Conservation (phyloP, 2,888 invertebrate genomes). For the Petrolisthes manimaculis region DNA sequence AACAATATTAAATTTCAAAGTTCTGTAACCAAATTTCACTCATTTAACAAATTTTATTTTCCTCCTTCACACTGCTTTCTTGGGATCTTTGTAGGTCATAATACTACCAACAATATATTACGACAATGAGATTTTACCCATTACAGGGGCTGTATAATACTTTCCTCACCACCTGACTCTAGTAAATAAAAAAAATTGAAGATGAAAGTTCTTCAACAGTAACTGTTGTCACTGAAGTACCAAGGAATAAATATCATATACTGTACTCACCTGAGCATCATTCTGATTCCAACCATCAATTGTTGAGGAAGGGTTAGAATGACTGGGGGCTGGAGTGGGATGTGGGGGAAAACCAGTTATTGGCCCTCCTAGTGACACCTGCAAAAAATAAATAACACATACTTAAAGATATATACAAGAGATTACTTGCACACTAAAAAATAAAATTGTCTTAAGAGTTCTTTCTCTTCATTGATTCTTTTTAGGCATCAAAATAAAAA, state of each 20-base stretch:
- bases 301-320: conserved; percentile 55
- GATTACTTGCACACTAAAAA: neutral
- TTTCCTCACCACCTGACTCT: too few species aligned
- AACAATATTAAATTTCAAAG: too few species aligned
- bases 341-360: conserved; percentile 57
- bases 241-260: neutral
- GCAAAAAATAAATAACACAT: conserved; percentile 3
- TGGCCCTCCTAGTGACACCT: conserved; percentile 61
- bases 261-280: conserved; percentile 57
- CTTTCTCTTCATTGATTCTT: neutral
- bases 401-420: neutral
- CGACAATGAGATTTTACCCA: too few species aligned
- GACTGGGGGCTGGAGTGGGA: conserved; percentile 56
- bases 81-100: too few species aligned
- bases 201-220: too few species aligned
- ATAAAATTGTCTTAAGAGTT: neutral
- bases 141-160: too few species aligned
- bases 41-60: too few species aligned
- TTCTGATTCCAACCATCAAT: conserved; percentile 63
- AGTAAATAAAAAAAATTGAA: too few species aligned
- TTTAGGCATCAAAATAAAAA: neutral
- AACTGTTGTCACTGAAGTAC: neutral
- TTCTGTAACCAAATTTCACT: too few species aligned
- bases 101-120: too few species aligned
- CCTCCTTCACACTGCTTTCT: too few species aligned